Evolutionary conservation across 2,888 invertebrate genomes (phyloP).

Genomic region (Erynnis tages): DNA sequence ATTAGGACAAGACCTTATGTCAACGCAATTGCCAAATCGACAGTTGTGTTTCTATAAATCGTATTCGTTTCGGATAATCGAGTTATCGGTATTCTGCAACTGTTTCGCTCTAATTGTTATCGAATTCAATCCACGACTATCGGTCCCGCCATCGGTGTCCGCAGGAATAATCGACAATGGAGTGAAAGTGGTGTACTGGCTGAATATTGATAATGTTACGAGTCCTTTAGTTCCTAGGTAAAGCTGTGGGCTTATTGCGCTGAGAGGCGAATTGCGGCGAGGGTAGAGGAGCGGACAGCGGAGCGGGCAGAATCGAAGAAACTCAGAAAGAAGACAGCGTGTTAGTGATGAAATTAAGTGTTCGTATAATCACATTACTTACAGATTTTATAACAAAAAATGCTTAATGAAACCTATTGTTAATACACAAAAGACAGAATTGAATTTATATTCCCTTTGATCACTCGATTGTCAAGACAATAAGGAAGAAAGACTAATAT

Average conservation of each 20-base stretch:
- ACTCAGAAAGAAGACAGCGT: no score
- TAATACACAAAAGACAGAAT: no score
- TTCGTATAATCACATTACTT: no score
- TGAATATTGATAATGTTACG: slow-evolving; percentile 42
- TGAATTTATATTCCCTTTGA: no score
- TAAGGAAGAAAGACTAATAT: no score
- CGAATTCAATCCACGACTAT: slow-evolving; percentile 53
- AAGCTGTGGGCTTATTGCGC: not conserved
- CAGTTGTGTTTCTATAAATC: slow-evolving; percentile 16
- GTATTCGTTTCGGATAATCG: slow-evolving; percentile 33
- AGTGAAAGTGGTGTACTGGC: slow-evolving; percentile 56
- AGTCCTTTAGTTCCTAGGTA: slow-evolving; percentile 26
- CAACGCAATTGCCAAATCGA: slow-evolving; percentile 1
- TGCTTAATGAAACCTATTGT: no score
- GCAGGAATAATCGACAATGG: slow-evolving; percentile 46
- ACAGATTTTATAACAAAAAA: no score
- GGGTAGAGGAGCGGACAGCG: not conserved
- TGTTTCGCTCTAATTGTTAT: slow-evolving; percentile 52
- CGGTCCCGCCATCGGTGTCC: slow-evolving; percentile 40
- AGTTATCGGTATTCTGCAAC: slow-evolving; percentile 35
- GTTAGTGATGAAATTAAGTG: no score
- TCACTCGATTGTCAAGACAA: no score
- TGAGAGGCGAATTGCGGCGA: no score
- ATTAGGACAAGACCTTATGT: no score
- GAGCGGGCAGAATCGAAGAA: not conserved